Percentiles rank a stretch among this genome's conserved stretches.
phyloP scores from a whole-genome alignment of 2,888 invertebrate genomes.

The Reticulitermes lucifugus region DNA sequence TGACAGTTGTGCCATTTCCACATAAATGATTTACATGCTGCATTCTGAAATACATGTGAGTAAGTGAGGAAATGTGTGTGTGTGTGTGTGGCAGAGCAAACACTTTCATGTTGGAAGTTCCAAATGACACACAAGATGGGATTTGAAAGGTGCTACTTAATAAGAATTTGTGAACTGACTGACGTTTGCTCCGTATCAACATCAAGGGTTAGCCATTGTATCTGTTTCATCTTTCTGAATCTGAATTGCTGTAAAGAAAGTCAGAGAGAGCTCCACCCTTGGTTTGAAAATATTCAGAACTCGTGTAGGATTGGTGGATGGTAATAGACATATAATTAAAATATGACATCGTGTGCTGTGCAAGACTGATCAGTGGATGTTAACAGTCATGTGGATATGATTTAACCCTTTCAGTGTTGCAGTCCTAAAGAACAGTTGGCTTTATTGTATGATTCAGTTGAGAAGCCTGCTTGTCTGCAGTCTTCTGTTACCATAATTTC shows the following conservation, averaged over 20 bases:
- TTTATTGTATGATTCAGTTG: too few species aligned
- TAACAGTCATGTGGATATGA: background rate
- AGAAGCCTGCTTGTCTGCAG: too few species aligned
- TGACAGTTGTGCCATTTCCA: conserved; percentile 25
- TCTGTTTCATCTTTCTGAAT: background rate
- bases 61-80: background rate
- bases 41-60: conserved; percentile 9
- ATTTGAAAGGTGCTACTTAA: conserved; percentile 2
- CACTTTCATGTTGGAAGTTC: conserved; percentile 33
- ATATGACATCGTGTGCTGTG: background rate
- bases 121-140: conserved; percentile 26
- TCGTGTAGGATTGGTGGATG: too few species aligned
- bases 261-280: background rate
- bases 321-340: background rate
- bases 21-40: conserved; percentile 9
- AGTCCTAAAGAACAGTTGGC: too few species aligned
- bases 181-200: background rate
- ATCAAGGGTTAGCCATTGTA: background rate
- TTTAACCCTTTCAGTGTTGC: background rate
- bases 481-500: too few species aligned
- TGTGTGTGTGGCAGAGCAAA: background rate
- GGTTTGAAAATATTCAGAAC: background rate
- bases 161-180: background rate
- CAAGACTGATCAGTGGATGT: background rate
- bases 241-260: background rate